Conservation (phyloP, 1,140 invertebrate species). For the Pseudomyrmex dendroicus region DNA sequence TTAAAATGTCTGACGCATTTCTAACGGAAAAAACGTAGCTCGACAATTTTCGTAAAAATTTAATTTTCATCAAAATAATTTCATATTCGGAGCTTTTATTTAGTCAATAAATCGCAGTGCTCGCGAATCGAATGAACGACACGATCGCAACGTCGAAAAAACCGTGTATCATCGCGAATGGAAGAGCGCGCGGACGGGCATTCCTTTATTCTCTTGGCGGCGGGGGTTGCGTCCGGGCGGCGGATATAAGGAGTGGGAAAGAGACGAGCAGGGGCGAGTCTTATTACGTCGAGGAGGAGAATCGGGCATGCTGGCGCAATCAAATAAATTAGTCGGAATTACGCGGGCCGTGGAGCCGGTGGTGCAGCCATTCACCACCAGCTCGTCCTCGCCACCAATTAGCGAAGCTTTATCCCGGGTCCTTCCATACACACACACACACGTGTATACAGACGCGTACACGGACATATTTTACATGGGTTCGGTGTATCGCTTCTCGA, state of each 20-base stretch:
- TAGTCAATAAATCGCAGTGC: neutral
- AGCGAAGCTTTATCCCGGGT: slow-evolving; percentile 72
- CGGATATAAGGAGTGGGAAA: neutral
- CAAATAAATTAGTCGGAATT: slow-evolving; percentile 81
- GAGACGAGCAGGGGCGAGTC: slow-evolving; percentile 66
- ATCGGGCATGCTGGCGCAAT: slow-evolving; percentile 73
- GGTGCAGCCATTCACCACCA: slow-evolving; percentile 58
- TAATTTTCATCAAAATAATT: no score
- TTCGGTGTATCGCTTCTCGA: slow-evolving; percentile 56
- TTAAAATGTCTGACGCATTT: neutral
- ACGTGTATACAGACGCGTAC: neutral
- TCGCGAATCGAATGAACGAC: neutral
- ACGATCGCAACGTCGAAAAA: slow-evolving; percentile 11
- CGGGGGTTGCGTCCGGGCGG: slow-evolving; percentile 1
- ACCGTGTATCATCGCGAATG: slow-evolving; percentile 34
- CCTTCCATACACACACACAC: neutral
- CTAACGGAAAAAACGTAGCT: neutral
- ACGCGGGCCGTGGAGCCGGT: slow-evolving; percentile 68
- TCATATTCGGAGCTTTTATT: no score
- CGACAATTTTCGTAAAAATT: no score
- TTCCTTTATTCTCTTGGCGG: slow-evolving; percentile 21
- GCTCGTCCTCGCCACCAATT: slow-evolving; percentile 75
- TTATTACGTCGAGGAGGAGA: slow-evolving; percentile 73
- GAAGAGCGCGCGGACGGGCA: neutral
- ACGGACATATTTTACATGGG: slow-evolving; percentile 62